Evolutionary conservation across 1,140 invertebrate species (phyloP), one percentile per base, ranked within the genome.

Genomic region (Psix sp.): DNA sequence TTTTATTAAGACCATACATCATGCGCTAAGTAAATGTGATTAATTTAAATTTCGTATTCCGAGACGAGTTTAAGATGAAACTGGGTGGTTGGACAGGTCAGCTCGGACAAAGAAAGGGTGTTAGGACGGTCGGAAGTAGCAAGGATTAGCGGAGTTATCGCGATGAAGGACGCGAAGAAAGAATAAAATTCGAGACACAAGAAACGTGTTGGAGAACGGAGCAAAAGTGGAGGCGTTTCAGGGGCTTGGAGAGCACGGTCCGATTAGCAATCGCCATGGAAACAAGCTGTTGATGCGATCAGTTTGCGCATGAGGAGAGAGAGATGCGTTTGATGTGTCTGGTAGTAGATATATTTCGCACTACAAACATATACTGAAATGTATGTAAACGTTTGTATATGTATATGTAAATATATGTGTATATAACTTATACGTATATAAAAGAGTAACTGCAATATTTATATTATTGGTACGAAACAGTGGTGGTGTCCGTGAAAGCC

Each of bases 191-290:
- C 39, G 42, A 49, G 43, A 45, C 18, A 38, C 51, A 67, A 76
- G 74, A 71, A 76, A 66, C 42, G 66, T 21, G 54, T 40, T 68
- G 35, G 51, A 29, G 62, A 38, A 71, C 48, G 35, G 43, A 72
- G 52, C 49, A 63, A 71, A 54, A 56, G 57, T 33, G 38, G 86
- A 82, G 83, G 80, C 80, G 81, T 80, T 78, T 75, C 72, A 77
- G 79, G 76, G 77, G 73, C 72, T 65, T 63, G 81, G 79, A 80
- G 63, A 78, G 75, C 74, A 82, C 84, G 83, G 82, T 82, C 83
- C 88, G 88, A 89, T 89, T 89, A 89, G 87, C 89, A 88, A 89
- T 89, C 87, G 86, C 88, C 88, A 89, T 89, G 89, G 88, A 87
- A 89, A 89, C 88, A 88, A 88, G 83, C 84, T 82, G 84, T 87